A percentile compares a stretch with the other conserved stretches of the same genome.
These are phyloP conservation scores for Xylocopa sonorina DNA, from an alignment of 1,140 invertebrate genomes.

Conservation along the genomic window DNA sequence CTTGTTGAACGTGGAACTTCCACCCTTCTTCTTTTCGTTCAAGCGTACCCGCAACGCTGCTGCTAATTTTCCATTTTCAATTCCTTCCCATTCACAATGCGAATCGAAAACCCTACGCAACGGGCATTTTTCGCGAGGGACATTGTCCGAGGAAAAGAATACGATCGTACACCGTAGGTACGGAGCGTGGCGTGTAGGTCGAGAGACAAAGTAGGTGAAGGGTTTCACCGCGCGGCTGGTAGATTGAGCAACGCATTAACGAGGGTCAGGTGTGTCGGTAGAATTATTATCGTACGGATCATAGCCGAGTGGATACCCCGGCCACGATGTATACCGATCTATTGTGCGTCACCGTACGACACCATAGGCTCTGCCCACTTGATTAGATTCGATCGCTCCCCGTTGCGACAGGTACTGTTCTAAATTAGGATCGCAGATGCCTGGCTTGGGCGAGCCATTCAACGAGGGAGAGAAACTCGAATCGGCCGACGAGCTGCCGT, in stretches of 20 bases:
- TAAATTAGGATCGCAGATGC: constrained; percentile 41
- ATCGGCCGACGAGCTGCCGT: background rate
- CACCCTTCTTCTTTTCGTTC: no score
- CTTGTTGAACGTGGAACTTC: no score
- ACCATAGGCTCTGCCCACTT: constrained; percentile 54
- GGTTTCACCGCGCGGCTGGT: constrained; percentile 44
- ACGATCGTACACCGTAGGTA: no score
- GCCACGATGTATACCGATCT: constrained; percentile 24
- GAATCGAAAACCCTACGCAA: no score
- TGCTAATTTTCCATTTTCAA: no score
- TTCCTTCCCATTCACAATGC: no score
- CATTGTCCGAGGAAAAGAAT: no score
- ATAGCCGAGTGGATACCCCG: constrained; percentile 27
- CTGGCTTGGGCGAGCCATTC: constrained; percentile 20
- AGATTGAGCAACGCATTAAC: constrained; percentile 67
- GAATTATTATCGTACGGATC: constrained; percentile 49
- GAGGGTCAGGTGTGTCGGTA: constrained; percentile 65
- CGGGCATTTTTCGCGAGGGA: no score
- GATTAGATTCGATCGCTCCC: constrained; percentile 39
- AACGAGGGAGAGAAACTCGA: constrained; percentile 1
- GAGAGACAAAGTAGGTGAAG: constrained; percentile 63
- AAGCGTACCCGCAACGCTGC: no score
- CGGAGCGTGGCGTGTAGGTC: constrained; percentile 26
- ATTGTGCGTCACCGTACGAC: constrained; percentile 30
- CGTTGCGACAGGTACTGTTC: constrained; percentile 50